These are phyloP conservation scores for Rhipidura dahli DNA, from an alignment of 2,113 vertebrate genomes.

Conservation along the genomic window DNA sequence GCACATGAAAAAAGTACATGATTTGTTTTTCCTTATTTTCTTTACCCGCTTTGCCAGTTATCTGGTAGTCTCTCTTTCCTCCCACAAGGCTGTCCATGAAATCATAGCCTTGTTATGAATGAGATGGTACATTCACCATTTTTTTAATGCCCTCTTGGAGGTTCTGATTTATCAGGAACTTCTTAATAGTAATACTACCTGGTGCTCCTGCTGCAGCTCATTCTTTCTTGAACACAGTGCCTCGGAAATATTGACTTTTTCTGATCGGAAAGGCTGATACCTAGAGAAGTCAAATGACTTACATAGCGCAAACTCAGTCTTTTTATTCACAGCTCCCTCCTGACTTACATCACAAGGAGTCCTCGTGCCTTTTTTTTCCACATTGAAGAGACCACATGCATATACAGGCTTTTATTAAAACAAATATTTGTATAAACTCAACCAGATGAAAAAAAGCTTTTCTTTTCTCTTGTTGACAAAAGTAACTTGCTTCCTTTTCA, in stretches of 20 bases:
- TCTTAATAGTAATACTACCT: neutral
- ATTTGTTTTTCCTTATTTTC: neutral
- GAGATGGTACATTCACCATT: neutral
- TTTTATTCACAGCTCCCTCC: neutral
- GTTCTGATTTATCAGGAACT: neutral
- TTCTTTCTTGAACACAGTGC: neutral
- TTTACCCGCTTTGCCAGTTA: neutral
- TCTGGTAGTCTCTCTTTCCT: neutral
- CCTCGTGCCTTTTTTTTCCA: neutral
- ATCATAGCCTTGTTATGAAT: neutral
- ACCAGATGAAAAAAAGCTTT: neutral
- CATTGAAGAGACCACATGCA: neutral
- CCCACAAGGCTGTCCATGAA: neutral
- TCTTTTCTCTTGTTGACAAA: neutral
- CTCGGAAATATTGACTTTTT: neutral
- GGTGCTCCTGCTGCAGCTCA: neutral
- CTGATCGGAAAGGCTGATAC: neutral
- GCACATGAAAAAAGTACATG: neutral
- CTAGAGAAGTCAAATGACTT: neutral
- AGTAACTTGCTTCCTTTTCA: neutral
- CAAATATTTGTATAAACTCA: neutral
- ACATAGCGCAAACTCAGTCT: neutral
- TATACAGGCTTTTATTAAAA: neutral
- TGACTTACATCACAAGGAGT: neutral
- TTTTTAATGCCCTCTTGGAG: neutral